Percentiles rank a stretch among this genome's conserved stretches.
Conservation (phyloP, 2,888 invertebrate genomes). For the Hydrotaea diabolus region DNA sequence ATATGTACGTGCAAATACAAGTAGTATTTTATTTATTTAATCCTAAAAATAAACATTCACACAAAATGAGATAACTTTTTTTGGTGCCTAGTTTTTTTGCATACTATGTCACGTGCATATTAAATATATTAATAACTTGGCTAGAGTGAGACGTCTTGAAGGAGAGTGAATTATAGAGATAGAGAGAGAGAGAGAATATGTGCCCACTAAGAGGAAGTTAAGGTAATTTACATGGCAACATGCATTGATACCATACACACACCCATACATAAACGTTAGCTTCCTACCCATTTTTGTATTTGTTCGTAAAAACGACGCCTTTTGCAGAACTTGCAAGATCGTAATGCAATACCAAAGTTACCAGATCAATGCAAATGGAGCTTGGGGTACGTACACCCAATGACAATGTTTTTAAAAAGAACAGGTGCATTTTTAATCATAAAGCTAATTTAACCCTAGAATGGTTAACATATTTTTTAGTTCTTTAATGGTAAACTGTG, state of each 20-base stretch:
- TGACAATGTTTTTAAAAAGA: too few relatives aligned
- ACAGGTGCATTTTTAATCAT: not conserved
- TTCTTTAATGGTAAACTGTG: too few relatives aligned
- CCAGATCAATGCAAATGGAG: not conserved
- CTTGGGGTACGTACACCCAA: too few relatives aligned
- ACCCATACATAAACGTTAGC: too few relatives aligned
- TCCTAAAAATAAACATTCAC: conserved; percentile 12
- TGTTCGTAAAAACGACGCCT: not conserved
- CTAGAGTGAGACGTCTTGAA: not conserved
- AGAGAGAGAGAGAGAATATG: not conserved
- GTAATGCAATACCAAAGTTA: not conserved
- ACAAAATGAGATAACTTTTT: conserved; percentile 15
- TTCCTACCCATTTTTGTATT: not conserved
- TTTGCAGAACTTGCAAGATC: not conserved
- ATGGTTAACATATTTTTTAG: too few relatives aligned
- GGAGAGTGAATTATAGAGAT: too few relatives aligned
- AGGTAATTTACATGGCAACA: conserved; percentile 1
- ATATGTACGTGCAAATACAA: not conserved
- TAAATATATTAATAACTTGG: not conserved
- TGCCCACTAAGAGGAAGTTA: conserved; percentile 4
- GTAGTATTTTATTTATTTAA: not conserved
- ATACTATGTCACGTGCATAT: conserved; percentile 23
- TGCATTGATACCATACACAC: not conserved
- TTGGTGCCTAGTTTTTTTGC: not conserved
- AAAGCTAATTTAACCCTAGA: too few relatives aligned